Evolutionary conservation across 2,113 vertebrate genomes (phyloP), one percentile per base, ranked within the genome.

Genomic region (Labrus mixtus): DNA sequence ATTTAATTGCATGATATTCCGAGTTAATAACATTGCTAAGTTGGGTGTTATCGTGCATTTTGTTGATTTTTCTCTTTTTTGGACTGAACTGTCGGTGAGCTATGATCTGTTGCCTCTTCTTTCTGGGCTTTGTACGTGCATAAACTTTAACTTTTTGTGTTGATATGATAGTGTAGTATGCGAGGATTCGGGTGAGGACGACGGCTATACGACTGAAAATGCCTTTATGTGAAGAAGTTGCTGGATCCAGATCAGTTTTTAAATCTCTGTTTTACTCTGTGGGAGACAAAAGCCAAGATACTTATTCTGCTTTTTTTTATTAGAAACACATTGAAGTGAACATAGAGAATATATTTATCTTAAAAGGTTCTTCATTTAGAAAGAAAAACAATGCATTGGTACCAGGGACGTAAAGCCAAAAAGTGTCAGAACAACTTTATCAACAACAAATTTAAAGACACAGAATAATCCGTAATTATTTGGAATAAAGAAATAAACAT

Each of bases 1-100:
- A 85, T 89, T 92, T 92, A 87, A 89, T 88, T 92, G 94, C 94
- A 95, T 95, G 94, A 93, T 79, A 80, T 86, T 90, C 74, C 71
- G 66, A 67, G 72, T 89, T 79, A 83, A 79, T 67, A 86, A 87
- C 70, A 22, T 56, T 71, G 81, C 41, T 88, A 50, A 63, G 72
- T 87, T 87, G 79, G 78, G 73, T 93, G 88, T 91, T 93, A 70
- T 81, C 10, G 74, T 86, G 75, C 81, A 70, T 86, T 90, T 80
- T 51, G 22, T 89, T 87, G 22, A 41, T 66, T 76, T 86, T 64
- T 64, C 59, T 78, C 39, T 17, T 86, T 86, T 78, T 90, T 91
- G 83, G 82, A 85, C 87, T 92, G 86, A 79, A 78, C 89, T 84
- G 87, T 89, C 89, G 85, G 76, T 89, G 84, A 88, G 82, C 55